Percentiles rank a stretch among this genome's conserved stretches.
Evolutionary conservation across 2,113 vertebrate species (phyloP).

Genomic region (human (Homo sapiens)): DNA sequence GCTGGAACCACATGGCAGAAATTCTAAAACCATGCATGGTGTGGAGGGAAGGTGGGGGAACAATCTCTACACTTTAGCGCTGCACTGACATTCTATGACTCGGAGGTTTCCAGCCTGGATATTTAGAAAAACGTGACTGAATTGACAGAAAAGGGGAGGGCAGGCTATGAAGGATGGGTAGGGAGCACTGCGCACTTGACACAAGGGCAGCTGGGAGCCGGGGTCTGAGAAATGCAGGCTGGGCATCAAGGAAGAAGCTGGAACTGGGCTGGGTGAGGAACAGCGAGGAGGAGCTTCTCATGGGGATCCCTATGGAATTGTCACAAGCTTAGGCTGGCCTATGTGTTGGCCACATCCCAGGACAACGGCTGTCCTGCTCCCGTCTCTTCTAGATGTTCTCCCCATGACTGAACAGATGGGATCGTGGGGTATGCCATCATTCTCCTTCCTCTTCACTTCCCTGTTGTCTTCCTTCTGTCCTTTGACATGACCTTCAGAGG

Average conservation of each 20-base stretch:
- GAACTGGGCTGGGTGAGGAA: neutral
- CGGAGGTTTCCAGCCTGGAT: neutral
- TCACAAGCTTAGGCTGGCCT: neutral
- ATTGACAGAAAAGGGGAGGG: no score
- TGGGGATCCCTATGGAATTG: neutral
- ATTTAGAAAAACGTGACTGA: neutral
- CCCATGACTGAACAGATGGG: no score
- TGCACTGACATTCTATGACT: neutral
- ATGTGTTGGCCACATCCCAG: neutral
- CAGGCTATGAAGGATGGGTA: no score
- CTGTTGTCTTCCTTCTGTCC: no score
- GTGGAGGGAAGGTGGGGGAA: no score
- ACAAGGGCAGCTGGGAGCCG: neutral
- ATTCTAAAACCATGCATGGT: neutral
- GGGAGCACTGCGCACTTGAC: neutral
- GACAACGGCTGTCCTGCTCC: neutral
- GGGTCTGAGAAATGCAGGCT: neutral
- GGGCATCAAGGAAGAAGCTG: neutral
- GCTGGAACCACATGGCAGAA: no score
- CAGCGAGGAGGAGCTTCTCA: neutral
- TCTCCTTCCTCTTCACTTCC: neutral
- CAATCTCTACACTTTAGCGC: neutral
- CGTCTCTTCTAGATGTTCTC: neutral
- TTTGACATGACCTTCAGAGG: neutral
- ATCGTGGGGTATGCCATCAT: accelerated